Evolutionary conservation across 2,888 invertebrate genomes (phyloP).

Genomic region (Drosophila recens): DNA sequence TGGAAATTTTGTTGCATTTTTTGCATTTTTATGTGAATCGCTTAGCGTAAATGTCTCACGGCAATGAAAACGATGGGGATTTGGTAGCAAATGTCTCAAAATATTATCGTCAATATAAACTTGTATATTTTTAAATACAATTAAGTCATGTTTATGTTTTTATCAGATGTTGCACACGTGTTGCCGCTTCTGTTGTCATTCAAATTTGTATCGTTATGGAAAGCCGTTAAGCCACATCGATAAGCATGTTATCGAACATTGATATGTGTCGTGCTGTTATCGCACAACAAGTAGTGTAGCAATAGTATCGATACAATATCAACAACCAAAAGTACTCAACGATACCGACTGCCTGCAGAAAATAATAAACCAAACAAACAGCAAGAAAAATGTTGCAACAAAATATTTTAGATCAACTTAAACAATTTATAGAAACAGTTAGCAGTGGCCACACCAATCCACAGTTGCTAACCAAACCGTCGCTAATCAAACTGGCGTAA

Average conservation of each 20-base stretch:
- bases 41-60: not conserved
- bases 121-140: not conserved
- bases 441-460: constrained; percentile 76
- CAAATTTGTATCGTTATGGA: not conserved
- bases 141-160: constrained; percentile 11
- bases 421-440: constrained; percentile 83
- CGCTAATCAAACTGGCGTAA: constrained; percentile 79
- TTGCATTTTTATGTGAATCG: constrained; percentile 15
- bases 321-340: constrained; percentile 30
- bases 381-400: constrained; percentile 69
- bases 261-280: not conserved
- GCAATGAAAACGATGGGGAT: not conserved
- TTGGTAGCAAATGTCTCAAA: constrained; percentile 15
- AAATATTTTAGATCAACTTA: constrained; percentile 83
- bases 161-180: constrained; percentile 5
- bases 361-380: constrained; percentile 32
- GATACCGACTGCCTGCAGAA: constrained; percentile 26
- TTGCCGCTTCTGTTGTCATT: constrained; percentile 22
- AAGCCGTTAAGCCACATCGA: constrained; percentile 21
- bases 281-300: not conserved
- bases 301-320: constrained; percentile 43
- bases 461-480: constrained; percentile 75
- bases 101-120: constrained; percentile 1
- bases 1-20: constrained; percentile 25
- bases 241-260: constrained; percentile 2